Base-by-base conservation (phyloP, 2,113 vertebrate genomes). In the Galemys pyrenaicus region DNA sequence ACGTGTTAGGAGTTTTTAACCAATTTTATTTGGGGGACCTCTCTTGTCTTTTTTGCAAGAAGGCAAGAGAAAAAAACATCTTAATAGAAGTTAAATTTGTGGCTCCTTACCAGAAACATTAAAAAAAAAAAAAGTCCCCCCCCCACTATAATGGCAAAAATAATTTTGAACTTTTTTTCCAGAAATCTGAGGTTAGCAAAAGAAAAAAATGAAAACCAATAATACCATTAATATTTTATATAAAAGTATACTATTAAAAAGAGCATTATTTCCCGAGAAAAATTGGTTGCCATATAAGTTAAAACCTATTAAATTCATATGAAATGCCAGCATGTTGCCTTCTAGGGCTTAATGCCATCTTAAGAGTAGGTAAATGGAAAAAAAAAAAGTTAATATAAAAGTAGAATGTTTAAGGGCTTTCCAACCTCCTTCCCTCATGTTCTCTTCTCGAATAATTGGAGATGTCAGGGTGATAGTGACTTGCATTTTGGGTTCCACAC, bases 391-490 rank as follows among this genome's bases (percentile, higher is more conserved):
- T 95, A 93, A 97, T 51, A 96, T 93, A 96, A 92, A 95, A 95
- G 51, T 92, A 98, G 95, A 96, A 97, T 97, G 96, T 97, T 98
- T 97, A 98, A 98, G 96, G 97, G 92, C 97, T 98, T 98, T 98
- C 99, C 98, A 99, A 99, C 99, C 99, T 99, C 99, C 99, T 92
- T 99, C 99, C 98, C 98, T 99, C 97, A 98, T 97, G 97, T 98
- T 99, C 92, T 99, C 99, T 95, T 99, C 99, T 94, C 99, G 98
- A 98, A 99, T 99, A 98, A 99, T 96, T 39, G 99, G 99, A 82
- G 99, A 99, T 37, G 99, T 99, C 98, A 99, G 97, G 4, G 99
- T 99, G 98, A 99, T 99, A 51, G 99, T 99, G 97, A 99, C 99
- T 98, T 99, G 99, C 99, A 99, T 99, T 99, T 99, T 99, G 90